Evolutionary conservation across 2,888 invertebrate genomes (phyloP), one percentile per base, ranked within the genome.

Genomic region (Atethmia centrago): DNA sequence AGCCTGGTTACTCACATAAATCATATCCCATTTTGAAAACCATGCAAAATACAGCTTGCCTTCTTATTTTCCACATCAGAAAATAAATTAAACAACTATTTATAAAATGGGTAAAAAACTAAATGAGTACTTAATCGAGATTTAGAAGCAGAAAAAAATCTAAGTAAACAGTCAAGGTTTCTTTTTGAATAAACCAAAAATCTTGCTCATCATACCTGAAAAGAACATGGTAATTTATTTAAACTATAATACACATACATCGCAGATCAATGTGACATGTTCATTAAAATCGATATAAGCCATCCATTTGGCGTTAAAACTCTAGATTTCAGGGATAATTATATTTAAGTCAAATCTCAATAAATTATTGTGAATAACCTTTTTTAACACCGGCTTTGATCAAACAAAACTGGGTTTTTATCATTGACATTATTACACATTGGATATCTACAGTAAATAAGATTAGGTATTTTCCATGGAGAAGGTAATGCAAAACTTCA

Each of bases 151-250:
- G 58, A 76, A 80, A 70, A 47, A 67, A 68, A 76, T 40, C 21
- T 51, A 59, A 71, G 47, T 63, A 74, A 65, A 9, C 25, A 75
- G 40, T 75, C 42, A 78, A n/a, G 78, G 75, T 76, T 76, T 76
- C 53, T 78, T 68, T 64, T 36, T 68, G n/a, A 73, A 19, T 14
- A 77, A 55, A 64, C 19, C 49, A 3, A 70, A 49, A 49, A 76
- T 55, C 75, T 62, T 76, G 71, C 31, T 14, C 53, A 76, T 78
- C 51, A 77, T 82, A 80, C 79, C 80, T 80, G 80, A 82, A 80
- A 80, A 70, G 67, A 82, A 70, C 36, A 69, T 56, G 10, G 31
- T 47, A 42, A 40, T 81, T 79, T 74, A 68, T 58, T 40, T 45
- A 53, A 31, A 28, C 16, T n/a, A 49, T 55, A 55, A 14, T 36